phyloP scores from a whole-genome alignment of 2,797 vertebrate species.

The Caiman crocodilus region DNA sequence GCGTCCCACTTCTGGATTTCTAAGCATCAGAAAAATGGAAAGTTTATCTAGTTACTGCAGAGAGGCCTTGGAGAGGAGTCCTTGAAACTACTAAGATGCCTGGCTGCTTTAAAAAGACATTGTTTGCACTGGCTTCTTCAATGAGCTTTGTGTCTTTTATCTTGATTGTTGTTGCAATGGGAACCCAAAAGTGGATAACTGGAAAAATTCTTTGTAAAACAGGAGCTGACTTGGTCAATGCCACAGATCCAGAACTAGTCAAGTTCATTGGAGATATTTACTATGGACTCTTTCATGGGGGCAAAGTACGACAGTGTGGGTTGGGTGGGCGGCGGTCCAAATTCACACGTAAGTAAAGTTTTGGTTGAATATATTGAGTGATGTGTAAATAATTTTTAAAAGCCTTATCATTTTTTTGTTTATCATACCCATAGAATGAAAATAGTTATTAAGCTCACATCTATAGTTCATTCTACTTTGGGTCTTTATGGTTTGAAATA shows the following conservation, averaged over 20 bases:
- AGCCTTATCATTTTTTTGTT: neutral
- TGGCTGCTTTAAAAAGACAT: slow-evolving; percentile 89
- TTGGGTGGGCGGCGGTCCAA: slow-evolving; percentile 89
- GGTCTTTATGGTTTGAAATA: neutral
- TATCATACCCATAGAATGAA: neutral
- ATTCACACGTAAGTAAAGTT: slow-evolving; percentile 90
- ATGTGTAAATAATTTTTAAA: neutral
- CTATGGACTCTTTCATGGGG: slow-evolving; percentile 92
- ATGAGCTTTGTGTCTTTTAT: slow-evolving; percentile 89
- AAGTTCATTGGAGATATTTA: slow-evolving; percentile 94
- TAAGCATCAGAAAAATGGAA: neutral
- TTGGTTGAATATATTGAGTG: neutral
- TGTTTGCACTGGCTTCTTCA: slow-evolving; percentile 88
- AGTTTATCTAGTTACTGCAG: neutral
- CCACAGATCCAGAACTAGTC: slow-evolving; percentile 90
- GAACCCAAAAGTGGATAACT: slow-evolving; percentile 90
- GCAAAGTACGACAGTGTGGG: slow-evolving; percentile 93
- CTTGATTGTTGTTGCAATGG: slow-evolving; percentile 87
- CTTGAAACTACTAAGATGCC: slow-evolving; percentile 86
- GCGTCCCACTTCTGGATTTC: neutral
- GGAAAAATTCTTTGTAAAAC: slow-evolving; percentile 95
- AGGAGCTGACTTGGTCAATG: slow-evolving; percentile 94
- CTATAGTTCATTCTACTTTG: neutral
- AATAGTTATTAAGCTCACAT: neutral
- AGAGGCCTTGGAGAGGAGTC: slow-evolving; percentile 75